These are phyloP conservation scores for Agrochola lychnidis DNA, from an alignment of 2,888 invertebrate genomes.

Conservation along the genomic window DNA sequence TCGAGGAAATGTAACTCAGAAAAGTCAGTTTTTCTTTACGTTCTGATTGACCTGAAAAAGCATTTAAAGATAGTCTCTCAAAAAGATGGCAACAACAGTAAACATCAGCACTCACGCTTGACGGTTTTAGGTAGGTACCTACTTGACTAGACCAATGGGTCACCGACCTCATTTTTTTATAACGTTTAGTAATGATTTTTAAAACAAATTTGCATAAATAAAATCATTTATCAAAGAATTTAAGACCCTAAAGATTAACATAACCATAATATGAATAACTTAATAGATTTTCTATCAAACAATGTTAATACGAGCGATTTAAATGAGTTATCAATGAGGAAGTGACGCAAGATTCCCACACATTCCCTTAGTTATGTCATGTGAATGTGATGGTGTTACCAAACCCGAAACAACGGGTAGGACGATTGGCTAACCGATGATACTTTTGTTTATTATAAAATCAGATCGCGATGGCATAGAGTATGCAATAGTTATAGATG, in stretches of 20 bases:
- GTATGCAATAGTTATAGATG: neutral
- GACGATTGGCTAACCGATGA: constrained; percentile 32
- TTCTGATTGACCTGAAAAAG: neutral
- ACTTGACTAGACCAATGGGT: too few relatives aligned
- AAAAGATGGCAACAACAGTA: neutral
- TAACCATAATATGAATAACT: constrained; percentile 20
- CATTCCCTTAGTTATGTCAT: constrained; percentile 34
- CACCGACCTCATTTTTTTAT: too few relatives aligned
- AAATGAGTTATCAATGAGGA: constrained; percentile 36
- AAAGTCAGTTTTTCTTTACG: too few relatives aligned
- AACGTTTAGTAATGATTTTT: too few relatives aligned
- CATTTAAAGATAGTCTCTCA: neutral
- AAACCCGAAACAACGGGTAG: constrained; percentile 8
- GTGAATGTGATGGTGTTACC: constrained; percentile 12
- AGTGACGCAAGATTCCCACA: constrained; percentile 26
- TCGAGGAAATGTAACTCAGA: too few relatives aligned
- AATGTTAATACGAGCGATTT: constrained; percentile 23
- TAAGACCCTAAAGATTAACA: neutral
- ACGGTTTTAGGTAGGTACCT: neutral
- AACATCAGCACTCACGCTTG: neutral
- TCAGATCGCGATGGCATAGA: constrained; percentile 26
- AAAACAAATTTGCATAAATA: too few relatives aligned
- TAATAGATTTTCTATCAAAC: constrained; percentile 12
- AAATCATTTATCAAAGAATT: too few relatives aligned
- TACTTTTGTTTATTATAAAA: constrained; percentile 27